Base-by-base conservation (phyloP, 2,888 invertebrate genomes). In the Trypoxylon attenuatum region DNA sequence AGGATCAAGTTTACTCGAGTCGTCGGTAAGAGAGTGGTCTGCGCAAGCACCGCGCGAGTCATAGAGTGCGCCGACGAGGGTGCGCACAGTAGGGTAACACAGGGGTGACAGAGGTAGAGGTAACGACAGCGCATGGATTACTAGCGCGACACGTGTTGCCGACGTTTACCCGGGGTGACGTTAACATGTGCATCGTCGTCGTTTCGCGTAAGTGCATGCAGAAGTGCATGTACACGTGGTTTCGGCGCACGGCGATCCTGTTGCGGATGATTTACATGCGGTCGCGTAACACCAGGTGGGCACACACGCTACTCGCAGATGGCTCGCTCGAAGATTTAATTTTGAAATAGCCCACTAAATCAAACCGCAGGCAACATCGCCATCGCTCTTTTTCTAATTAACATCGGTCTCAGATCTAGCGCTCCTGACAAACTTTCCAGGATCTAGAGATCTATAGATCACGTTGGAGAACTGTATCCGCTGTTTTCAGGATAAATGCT, bases 231-330 rank as follows among this genome's bases (percentile, higher is more conserved):
- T 67, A 62, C 67, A 65, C 68, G 70, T 57, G 66, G 74, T 70
- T 76, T 62, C 59, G 58, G 60, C 62, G 27, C 29, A n/a, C n/a
- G n/a, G 19, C 52, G 69, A 63, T 70, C 66, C 55, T 66, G 64
- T 70, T 58, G 74, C 65, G 60, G 61, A 73, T 76, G 75, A 76
- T 76, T 76, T 76, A 76, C 76, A 65, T 55, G 76, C 70, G 73
- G 70, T 72, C 62, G 61, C 51, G 51, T 55, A 49, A 63, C 76
- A 50, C 68, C 73, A 61, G 62, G 56, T 70, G 69, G 39, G 53
- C 13, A 10, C 33, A 33, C 13, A 22, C 27, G 21, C 43, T 39
- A 25, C 47, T 52, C 51, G 16, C 59, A 42, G 27, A 27, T 27
- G 33, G 21, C 54, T 29, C 61, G 27, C 33, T 3, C 23, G 25